Evolutionary conservation across 2,797 vertebrate species (phyloP), one percentile per base, ranked within the genome.

Genomic region (Varecia variegata): DNA sequence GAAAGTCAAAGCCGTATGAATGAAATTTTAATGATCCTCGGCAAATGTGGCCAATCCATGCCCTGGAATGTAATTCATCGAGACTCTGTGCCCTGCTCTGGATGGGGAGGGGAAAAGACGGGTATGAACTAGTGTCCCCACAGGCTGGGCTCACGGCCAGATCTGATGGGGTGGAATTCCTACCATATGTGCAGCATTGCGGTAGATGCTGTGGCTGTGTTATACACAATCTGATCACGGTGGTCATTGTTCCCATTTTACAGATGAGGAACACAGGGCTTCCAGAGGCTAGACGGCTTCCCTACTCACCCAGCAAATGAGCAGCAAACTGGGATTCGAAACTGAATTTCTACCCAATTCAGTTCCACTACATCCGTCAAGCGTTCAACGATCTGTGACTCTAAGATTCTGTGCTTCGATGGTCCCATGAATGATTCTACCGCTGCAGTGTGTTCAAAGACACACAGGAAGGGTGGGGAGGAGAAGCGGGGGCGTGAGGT

Each of bases 141-240:
- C 10, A 27, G n/a, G 56, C 35, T 62, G 47, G 45, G 50, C 65
- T 81, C 43, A 40, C 0, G 2, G 38, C 32, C 45, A 85, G 6
- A 32, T 13, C 17, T 62, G 32, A 47, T 18, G 58, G 88, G 17
- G 35, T 8, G 43, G 12, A 76, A 43, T 62, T 85, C 38, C 58
- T 23, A 4, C 27, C 52, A 9, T 3, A 7, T 6, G 6, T 9
- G 9, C 45, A 87, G 13, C 4, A 3, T 30, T 3, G 5, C 3
- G 15, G 47, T 9, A 9, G 25, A 50, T 0, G 2, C 20, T 2
- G 13, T 38, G 11, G 15, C 9, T 13, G 0, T 3, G 0, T 52
- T 71, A 43, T 32, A 4, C 9, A 82, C 9, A 79, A 14, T 14
- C 11, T 32, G 45, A 70, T 38, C 23, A 6, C 35, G 5, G 0